A percentile compares a stretch with the other conserved stretches of the same genome.
Conservation (phyloP, 2,797 vertebrate genomes). For the Bufotes viridis region DNA sequence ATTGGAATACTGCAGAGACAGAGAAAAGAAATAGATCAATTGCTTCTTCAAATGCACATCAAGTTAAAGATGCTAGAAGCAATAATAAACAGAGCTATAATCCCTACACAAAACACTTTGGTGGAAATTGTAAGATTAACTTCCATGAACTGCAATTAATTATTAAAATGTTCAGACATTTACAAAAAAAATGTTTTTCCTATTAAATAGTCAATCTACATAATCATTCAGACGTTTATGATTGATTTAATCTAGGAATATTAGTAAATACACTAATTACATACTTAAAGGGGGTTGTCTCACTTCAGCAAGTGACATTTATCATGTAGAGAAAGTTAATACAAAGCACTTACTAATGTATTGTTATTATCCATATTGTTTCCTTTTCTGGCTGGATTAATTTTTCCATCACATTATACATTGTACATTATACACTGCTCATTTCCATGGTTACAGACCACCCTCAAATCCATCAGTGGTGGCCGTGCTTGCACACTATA, state of each 20-base stretch:
- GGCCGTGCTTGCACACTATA: too few species aligned
- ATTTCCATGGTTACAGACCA: too few species aligned
- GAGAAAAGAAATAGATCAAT: slow-evolving; percentile 18
- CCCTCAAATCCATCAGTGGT: too few species aligned
- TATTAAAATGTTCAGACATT: slow-evolving; percentile 6
- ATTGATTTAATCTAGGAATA: slow-evolving; percentile 5
- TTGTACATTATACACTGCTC: too few species aligned
- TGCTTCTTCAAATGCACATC: slow-evolving; percentile 6
- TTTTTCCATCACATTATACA: too few species aligned
- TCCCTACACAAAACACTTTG: not conserved
- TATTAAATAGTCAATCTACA: not conserved
- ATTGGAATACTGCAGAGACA: not conserved
- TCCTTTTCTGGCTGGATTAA: too few species aligned
- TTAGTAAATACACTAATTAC: slow-evolving; percentile 11
- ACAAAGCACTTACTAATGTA: too few species aligned
- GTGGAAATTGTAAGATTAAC: slow-evolving; percentile 29
- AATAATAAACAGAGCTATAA: not conserved
- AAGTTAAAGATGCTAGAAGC: not conserved
- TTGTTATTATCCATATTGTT: too few species aligned
- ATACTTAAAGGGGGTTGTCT: not conserved
- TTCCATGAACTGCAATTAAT: slow-evolving; percentile 31
- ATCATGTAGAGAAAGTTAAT: too few species aligned
- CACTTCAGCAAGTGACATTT: too few species aligned
- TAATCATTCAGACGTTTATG: not conserved
- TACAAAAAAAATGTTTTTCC: not conserved